Base-by-base conservation (phyloP, 2,888 invertebrate genomes). In the Lymantria dispar region DNA sequence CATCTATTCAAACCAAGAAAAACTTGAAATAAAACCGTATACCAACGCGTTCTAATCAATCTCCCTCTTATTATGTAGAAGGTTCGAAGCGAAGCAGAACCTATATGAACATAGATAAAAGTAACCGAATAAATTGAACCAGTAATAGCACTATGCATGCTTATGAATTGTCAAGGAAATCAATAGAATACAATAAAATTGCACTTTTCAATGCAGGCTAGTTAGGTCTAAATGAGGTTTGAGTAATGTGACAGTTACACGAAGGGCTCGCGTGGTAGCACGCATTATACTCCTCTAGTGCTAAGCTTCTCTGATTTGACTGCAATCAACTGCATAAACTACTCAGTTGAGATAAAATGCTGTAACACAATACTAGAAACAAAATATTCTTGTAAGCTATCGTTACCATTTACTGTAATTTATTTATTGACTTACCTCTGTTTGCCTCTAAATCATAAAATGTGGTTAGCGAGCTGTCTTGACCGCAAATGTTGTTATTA, bases 111-210 rank as follows among this genome's bases (percentile, higher is more conserved):
- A n/a, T n/a, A n/a, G n/a, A n/a, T n/a, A n/a, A n/a, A n/a, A n/a
- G n/a, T 22, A 22, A 3, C 5, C 22, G 5, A 22, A 22, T 22
- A 22, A 22, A 22, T 3, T 22, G 22, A 22, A 22, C 22, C 5
- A 22, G 2, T 22, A 22, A 22, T 22, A 70, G 58, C 75, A 76
- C 73, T 77, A 79, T 72, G 70, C 72, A 79, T 72, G 70, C 72
- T 72, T 79, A 80, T 58, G 66, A 33, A 67, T 78, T 83, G 86
- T 87, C 87, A 84, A 76, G 76, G 78, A 83, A 88, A 86, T 88
- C 90, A 90, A 90, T 89, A 88, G 81, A 82, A 78, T 79, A 87
- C 86, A 86, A 87, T 89, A 89, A 89, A 87, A 87, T 86, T 76
- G 80, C 77, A 82, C 78, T 85, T 80, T 84, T 85, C 85, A 87